Evolutionary conservation across 2,888 invertebrate species (phyloP).

Genomic region (Drosophila differens): DNA sequence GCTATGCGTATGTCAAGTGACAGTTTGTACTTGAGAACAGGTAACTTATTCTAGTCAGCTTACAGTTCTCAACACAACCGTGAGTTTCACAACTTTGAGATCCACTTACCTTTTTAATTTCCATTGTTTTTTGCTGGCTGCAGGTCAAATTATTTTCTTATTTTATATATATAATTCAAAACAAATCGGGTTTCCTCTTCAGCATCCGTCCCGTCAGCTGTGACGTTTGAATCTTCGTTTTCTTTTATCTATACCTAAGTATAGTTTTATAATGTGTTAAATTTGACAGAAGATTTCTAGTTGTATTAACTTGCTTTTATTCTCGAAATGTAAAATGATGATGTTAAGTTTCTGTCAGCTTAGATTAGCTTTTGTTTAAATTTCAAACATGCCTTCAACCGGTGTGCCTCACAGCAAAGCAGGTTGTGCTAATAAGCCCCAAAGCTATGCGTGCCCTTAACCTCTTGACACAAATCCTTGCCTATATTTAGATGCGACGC

Average conservation of each 20-base stretch:
- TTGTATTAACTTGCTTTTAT: background rate
- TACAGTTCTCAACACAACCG: constrained; percentile 9
- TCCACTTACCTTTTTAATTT: no score
- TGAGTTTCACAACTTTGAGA: no score
- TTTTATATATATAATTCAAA: background rate
- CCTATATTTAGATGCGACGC: constrained; percentile 38
- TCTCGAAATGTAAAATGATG: background rate
- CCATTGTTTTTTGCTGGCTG: background rate
- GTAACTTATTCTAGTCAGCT: constrained; percentile 35
- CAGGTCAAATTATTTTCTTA: background rate
- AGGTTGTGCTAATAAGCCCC: background rate
- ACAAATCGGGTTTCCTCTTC: background rate
- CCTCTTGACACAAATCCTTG: constrained; percentile 31
- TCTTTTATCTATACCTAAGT: background rate
- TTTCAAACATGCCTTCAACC: background rate
- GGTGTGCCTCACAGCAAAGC: background rate
- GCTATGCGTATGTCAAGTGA: constrained; percentile 57
- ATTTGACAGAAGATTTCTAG: background rate
- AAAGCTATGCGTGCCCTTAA: constrained; percentile 13
- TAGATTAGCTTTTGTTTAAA: background rate
- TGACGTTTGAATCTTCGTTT: background rate
- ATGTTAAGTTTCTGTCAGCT: background rate
- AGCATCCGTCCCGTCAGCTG: background rate
- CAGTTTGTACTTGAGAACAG: constrained; percentile 34
- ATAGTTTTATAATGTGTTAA: background rate